phyloP scores from a whole-genome alignment of 37 sponge, comb jelly and placozoan genomes.

The Beroe forskalii region DNA sequence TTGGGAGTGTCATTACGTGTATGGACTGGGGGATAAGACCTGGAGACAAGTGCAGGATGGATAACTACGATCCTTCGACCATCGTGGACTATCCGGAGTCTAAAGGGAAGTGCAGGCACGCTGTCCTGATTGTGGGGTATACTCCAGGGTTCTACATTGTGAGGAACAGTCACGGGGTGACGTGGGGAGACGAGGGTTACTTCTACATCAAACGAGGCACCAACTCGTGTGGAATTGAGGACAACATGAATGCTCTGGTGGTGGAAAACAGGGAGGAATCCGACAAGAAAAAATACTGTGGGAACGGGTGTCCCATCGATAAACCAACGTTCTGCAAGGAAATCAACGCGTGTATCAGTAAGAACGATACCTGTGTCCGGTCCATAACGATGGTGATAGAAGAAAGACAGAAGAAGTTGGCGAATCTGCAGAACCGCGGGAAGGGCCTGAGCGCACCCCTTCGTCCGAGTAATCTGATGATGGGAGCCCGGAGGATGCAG shows the following conservation, averaged over 20 bases:
- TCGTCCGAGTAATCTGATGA: too few species aligned
- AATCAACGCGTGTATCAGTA: not conserved
- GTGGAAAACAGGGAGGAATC: too few species aligned
- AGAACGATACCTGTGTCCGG: too few species aligned
- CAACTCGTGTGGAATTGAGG: slow-evolving; percentile 44
- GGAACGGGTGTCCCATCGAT: not conserved
- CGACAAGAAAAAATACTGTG: not conserved
- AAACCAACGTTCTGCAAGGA: not conserved
- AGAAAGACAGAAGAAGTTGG: too few species aligned
- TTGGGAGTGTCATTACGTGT: slow-evolving; percentile 13
- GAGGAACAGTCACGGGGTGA: slow-evolving; percentile 19
- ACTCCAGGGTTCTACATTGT: slow-evolving; percentile 21
- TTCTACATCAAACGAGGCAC: not conserved
- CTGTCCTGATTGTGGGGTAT: slow-evolving; percentile 19
- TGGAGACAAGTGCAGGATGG: not conserved
- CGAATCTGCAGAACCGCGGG: too few species aligned
- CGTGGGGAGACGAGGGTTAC: not conserved
- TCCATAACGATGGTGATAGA: too few species aligned
- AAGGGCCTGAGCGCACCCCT: too few species aligned
- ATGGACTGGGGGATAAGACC: not conserved
- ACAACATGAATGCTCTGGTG: too few species aligned
- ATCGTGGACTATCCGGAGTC: too few species aligned
- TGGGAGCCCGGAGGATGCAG: too few species aligned
- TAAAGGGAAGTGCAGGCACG: not conserved
- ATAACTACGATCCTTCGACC: too few species aligned